Evolutionary conservation across 2,888 invertebrate genomes (phyloP), one percentile per base, ranked within the genome.

Genomic region (Gortyna flavago): DNA sequence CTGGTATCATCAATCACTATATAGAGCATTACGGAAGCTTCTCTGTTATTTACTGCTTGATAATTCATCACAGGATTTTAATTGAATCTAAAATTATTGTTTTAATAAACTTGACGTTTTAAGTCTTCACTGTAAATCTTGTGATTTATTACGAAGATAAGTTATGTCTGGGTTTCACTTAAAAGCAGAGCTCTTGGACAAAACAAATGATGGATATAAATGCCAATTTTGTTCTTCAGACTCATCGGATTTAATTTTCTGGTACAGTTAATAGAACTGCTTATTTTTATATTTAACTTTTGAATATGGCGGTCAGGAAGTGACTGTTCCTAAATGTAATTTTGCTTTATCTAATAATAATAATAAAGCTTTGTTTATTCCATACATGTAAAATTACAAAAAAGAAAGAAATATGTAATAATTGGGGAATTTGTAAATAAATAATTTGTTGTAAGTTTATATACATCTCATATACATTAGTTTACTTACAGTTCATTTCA

Each of bases 11-110:
- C 89, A 93, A 95, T 95, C 95, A 94, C 85, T 89, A 94, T 90
- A 84, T 94, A 86, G 95, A 94, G 94, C 95, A 93, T 90, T 91
- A 93, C 95, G 93, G 95, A 93, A 95, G 95, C 94, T 75, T 51
- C 54, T 48, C 41, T 61, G 75, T 85, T 83, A 87, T 87, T 79
- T 75, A 75, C 44, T 89, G 89, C 89, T 77, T 76, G 72, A 83
- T 85, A 85, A 93, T 93, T 89, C 85, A 93, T 94, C 93, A 92
- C 88, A 85, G n/a, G 76, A 80, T 86, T 92, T 92, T 92, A 92
- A 93, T 93, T 92, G 88, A 93, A 92, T 91, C 78, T 90, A 81
- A 86, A 89, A 87, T 91, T 77, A 91, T 92, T 91, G 88, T 87
- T 88, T 86, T 79, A 87, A 86, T 85, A 71, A 79, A 81, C 77